Evolutionary conservation across 2,888 invertebrate species (phyloP), one percentile per base, ranked within the genome.

Genomic region (Allolobophora icterica): DNA sequence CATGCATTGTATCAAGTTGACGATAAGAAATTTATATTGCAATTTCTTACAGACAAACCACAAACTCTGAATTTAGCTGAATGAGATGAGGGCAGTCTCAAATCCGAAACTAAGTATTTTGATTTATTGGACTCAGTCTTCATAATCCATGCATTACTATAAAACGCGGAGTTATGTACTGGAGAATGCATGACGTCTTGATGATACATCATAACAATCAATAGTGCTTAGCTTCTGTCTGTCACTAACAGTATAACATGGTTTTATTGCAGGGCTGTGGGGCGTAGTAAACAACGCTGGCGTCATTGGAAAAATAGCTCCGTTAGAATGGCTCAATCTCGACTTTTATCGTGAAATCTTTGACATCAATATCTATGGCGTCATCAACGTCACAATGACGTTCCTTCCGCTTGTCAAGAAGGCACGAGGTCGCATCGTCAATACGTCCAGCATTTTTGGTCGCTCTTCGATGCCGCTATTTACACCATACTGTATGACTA

Each of bases 221-320:
- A n/a, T 11, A 8, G 0, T 71, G 71, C n/a, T 6, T 71, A 8
- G n/a, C n/a, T 30, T 71, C 71, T 71, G 71, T 71, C 8, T 0
- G n/a, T 71, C 71, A 30, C n/a, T 71, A n/a, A 71, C 6, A 71
- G n/a, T n/a, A 5, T n/a, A 71, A 17, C 8, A n/a, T n/a, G 5
- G 0, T 71, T n/a, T n/a, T 71, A n/a, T n/a, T 71, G 71, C n/a
- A 87, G 87, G 87, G 5, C 87, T 87, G 34, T 87, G 87, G 87
- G 87, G 87, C 34, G 87, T 87, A 30, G 35, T 94, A 4, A 94
- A 94, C 93, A 94, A 94, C 91, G 94, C 94, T 15, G 94, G 94
- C 33, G 91, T 94, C 34, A 13, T 87, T 24, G 33, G 87, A 33
- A 35, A 87, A 35, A 0, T 87, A 13, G 87, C 35, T 24, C 87